phyloP scores from a whole-genome alignment of 2,888 invertebrate species.

The Nomada lathburiana region DNA sequence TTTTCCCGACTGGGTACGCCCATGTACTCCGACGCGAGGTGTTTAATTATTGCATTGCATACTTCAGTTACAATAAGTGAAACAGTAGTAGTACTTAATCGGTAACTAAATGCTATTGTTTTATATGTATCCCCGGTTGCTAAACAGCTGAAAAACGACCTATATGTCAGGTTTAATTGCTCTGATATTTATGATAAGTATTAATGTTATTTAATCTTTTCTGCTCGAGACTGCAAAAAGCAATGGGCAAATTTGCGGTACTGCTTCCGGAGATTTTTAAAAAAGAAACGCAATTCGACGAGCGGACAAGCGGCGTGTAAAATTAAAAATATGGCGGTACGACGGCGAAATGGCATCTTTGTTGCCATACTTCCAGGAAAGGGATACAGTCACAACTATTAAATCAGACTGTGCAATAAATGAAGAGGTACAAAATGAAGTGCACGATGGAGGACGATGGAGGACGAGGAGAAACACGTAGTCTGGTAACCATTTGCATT shows the following conservation, averaged over 20 bases:
- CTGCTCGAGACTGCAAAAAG: slow-evolving; percentile 2
- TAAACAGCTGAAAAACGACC: slow-evolving; percentile 8
- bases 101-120: slow-evolving; percentile 23
- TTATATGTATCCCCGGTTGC: slow-evolving; percentile 16
- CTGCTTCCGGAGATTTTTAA: too few relatives aligned
- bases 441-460: too few relatives aligned
- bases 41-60: slow-evolving; percentile 12
- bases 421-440: too few relatives aligned
- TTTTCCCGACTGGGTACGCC: neutral
- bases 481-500: too few relatives aligned
- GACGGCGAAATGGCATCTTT: slow-evolving; percentile 1
- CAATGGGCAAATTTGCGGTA: neutral
- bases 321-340: neutral
- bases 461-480: too few relatives aligned
- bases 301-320: slow-evolving; percentile 3
- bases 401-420: too few relatives aligned
- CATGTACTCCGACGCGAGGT: neutral
- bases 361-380: too few relatives aligned
- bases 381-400: too few relatives aligned
- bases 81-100: slow-evolving; percentile 6
- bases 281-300: neutral
- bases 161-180: neutral
- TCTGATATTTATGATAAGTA: neutral
- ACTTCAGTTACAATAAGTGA: slow-evolving; percentile 15
- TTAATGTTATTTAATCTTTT: slow-evolving; percentile 5